A percentile compares a stretch with the other conserved stretches of the same genome.
phyloP scores from a whole-genome alignment of 2,888 invertebrate genomes.

The Bombylius discolor region DNA sequence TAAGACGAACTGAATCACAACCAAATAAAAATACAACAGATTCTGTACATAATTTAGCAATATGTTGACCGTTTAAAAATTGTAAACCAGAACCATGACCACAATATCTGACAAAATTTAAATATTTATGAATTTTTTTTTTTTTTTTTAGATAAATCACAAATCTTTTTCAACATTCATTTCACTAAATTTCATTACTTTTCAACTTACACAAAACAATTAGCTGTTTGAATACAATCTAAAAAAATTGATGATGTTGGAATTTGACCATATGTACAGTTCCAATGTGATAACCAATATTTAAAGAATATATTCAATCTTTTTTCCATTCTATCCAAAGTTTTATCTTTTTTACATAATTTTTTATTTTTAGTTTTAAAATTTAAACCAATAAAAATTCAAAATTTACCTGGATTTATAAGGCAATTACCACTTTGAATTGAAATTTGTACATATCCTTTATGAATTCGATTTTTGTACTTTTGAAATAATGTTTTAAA shows the following conservation, averaged over 20 bases:
- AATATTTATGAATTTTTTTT: too few species aligned
- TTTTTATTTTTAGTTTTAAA: too few species aligned
- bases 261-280: conserved; percentile 34
- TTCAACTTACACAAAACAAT: conserved; percentile 45
- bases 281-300: conserved; percentile 40
- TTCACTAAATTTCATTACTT: too few species aligned
- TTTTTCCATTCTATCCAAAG: conserved; percentile 37
- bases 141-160: too few species aligned
- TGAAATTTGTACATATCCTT: conserved; percentile 26
- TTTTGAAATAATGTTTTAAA: conserved; percentile 25
- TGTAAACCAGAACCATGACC: conserved; percentile 57
- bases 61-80: conserved; percentile 41
- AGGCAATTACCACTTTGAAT: conserved; percentile 24
- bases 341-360: conserved; percentile 20
- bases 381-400: neutral
- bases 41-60: conserved; percentile 42
- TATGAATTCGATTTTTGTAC: conserved; percentile 22
- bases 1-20: conserved; percentile 42
- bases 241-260: conserved; percentile 42
- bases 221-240: conserved; percentile 38
- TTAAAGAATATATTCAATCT: conserved; percentile 38
- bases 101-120: conserved; percentile 41
- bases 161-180: too few species aligned
- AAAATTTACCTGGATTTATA: conserved; percentile 27
- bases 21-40: conserved; percentile 54